Evolutionary conservation across 2,113 vertebrate species (phyloP), one percentile per base, ranked within the genome.

Genomic region (Collichthys lucidus): DNA sequence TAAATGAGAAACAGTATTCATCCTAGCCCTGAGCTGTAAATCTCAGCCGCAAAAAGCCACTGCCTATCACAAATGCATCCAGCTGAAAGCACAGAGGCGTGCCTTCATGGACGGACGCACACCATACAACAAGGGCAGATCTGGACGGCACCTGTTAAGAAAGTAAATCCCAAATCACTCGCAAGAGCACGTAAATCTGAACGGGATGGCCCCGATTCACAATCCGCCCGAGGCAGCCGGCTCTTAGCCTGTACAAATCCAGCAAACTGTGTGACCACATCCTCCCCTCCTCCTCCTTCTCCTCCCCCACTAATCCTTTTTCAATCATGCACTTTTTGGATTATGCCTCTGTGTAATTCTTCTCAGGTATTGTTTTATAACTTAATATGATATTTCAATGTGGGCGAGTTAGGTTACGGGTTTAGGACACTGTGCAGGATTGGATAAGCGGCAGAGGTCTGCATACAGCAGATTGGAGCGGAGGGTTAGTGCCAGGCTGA

Each of bases 291-390:
- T 20, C 70, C 65, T 19, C 44, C 29, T 20, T 70, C 65, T 19
- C 42, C 59, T 15, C 78, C 77, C 15, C 52, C 24, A 56, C 86
- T 94, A 94, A 95, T 94, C 94, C 92, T 47, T 91, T 94, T 91
- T 92, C 93, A 95, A 94, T 94, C 94, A 94, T 92, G 92, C 91
- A 94, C 91, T 94, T 94, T 91, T 79, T 90, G 91, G 91, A 95
- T 95, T 94, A 94, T 62, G 65, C 86, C 84, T 77, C 77, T 61
- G 79, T 92, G 88, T 94, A 92, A 92, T 92, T 95, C 89, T 91
- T 89, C 82, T 89, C 89, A 91, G 89, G 90, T 92, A 91, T 94
- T 94, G 89, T 94, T 94, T 93, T 86, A 90, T 87, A 90, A 89
- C 78, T 90, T 91, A 90, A 92, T 95, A 93, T 93, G 72, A 90